A percentile compares a stretch with the other conserved stretches of the same genome.
These are phyloP conservation scores for Chloropsis hardwickii DNA, from an alignment of 2,113 vertebrate genomes.

Conservation along the genomic window DNA sequence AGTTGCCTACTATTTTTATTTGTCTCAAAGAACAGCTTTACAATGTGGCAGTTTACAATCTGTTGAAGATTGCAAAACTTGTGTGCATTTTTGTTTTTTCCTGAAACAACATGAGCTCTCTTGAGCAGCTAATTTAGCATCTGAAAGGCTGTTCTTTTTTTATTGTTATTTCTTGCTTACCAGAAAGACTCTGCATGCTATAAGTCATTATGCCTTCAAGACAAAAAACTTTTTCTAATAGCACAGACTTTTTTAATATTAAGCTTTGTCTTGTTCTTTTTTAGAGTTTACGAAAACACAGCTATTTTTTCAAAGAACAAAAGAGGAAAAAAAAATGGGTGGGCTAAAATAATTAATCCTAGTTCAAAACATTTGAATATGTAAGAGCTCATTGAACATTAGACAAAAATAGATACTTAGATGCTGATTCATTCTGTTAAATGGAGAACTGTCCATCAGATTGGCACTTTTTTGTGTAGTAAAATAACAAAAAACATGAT, in stretches of 20 bases:
- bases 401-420: not conserved
- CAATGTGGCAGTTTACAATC: not conserved
- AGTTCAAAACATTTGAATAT: not conserved
- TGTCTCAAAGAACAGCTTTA: not conserved
- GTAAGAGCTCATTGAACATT: not conserved
- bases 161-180: not conserved
- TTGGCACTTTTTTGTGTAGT: not conserved
- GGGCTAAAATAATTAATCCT: not conserved
- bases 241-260: not conserved
- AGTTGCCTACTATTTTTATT: not conserved
- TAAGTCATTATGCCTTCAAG: not conserved
- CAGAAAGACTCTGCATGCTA: not conserved
- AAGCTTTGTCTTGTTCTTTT: not conserved
- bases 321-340: not conserved
- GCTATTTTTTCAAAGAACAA: conserved; percentile 10
- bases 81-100: not conserved
- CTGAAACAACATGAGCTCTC: not conserved
- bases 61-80: not conserved
- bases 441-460: not conserved
- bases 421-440: not conserved
- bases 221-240: not conserved
- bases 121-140: not conserved
- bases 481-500: not conserved
- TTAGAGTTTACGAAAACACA: not conserved
- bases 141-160: not conserved